phyloP scores from a whole-genome alignment of 2,113 vertebrate species.

The Shinisaurus crocodilurus region DNA sequence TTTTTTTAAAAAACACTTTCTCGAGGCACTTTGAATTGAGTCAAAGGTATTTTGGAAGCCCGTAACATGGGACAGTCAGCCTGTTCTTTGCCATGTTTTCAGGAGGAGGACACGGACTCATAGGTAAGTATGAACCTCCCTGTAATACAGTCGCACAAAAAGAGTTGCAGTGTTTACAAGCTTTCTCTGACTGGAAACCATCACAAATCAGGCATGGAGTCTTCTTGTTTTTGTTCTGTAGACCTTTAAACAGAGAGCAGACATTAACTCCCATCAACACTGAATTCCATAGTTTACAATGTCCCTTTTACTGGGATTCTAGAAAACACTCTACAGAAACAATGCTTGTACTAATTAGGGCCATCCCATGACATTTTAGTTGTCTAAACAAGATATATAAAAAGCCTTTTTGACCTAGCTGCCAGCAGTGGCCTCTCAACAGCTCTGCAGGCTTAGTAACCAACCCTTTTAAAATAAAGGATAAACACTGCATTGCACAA shows the following conservation, averaged over 20 bases:
- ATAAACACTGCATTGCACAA: not conserved
- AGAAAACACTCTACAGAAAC: not conserved
- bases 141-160: conserved; percentile 46
- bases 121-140: conserved; percentile 20
- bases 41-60: conserved; percentile 26
- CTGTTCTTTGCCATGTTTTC: conserved; percentile 20
- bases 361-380: not conserved
- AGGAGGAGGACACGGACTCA: not conserved
- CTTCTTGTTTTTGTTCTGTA: conserved; percentile 10
- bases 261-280: not conserved
- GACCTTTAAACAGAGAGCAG: conserved; percentile 35
- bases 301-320: not conserved
- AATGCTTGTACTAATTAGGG: not conserved
- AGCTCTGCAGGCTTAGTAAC: not conserved
- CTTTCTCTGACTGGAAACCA: conserved; percentile 41
- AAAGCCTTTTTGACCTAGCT: not conserved
- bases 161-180: conserved; percentile 38
- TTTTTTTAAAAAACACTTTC: not conserved
- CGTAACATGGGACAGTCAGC: not conserved
- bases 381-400: not conserved
- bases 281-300: not conserved
- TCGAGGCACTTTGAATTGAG: conserved; percentile 21
- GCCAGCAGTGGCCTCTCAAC: not conserved
- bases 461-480: not conserved
- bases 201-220: conserved; percentile 40